Evolutionary conservation across 2,888 invertebrate species (phyloP).

Genomic region (Temnothorax unifasciatus): DNA sequence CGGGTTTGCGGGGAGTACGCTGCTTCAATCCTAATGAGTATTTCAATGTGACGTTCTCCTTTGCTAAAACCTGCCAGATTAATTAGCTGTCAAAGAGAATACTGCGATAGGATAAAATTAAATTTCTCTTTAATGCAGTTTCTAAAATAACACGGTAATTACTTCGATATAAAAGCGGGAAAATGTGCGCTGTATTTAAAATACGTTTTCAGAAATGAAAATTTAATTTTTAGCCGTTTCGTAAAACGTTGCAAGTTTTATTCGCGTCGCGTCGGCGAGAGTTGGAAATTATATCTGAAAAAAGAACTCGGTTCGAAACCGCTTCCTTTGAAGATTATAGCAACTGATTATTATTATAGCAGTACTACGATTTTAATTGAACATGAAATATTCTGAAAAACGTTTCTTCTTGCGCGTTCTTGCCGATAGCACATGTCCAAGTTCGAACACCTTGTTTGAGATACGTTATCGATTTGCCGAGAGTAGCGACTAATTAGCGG

Average conservation of each 20-base stretch:
- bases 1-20: slow-evolving; percentile 85
- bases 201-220: neutral
- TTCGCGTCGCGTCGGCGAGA: neutral
- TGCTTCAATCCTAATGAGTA: slow-evolving; percentile 76
- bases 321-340: neutral
- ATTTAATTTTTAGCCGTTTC: neutral
- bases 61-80: slow-evolving; percentile 69
- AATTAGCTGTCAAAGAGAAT: slow-evolving; percentile 15
- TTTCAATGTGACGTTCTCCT: slow-evolving; percentile 76
- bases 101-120: neutral
- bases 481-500: slow-evolving; percentile 66
- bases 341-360: slow-evolving; percentile 15
- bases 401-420: slow-evolving; percentile 13
- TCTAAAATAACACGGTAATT: slow-evolving; percentile 4
- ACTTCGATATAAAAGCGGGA: slow-evolving; percentile 4
- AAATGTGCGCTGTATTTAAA: neutral
- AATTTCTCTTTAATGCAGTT: slow-evolving; percentile 13
- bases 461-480: slow-evolving; percentile 68
- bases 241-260: neutral
- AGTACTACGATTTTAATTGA: neutral
- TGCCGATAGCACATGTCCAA: slow-evolving; percentile 58
- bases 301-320: neutral
- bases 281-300: neutral
- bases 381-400: neutral
- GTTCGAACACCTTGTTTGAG: slow-evolving; percentile 64